These are phyloP conservation scores for Caiman crocodilus DNA, from an alignment of 2,797 vertebrate genomes.

Conservation along the genomic window DNA sequence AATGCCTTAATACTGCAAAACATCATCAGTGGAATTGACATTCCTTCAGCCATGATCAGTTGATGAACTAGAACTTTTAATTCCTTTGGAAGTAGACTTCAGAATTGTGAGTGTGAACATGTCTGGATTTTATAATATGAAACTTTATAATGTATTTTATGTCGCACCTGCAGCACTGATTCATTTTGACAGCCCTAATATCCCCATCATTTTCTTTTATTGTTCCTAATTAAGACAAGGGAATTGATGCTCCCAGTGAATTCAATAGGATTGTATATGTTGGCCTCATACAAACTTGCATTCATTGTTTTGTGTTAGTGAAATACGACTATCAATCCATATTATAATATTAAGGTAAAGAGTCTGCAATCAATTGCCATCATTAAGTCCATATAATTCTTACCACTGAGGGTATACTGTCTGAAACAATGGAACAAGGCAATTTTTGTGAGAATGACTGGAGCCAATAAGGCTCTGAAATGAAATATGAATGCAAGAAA, in stretches of 20 bases:
- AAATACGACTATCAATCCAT: not conserved
- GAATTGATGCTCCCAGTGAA: constrained; percentile 26
- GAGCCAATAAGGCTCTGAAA: not conserved
- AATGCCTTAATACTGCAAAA: not conserved
- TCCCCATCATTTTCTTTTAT: constrained; percentile 1
- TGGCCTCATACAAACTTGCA: not conserved
- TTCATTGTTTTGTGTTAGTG: not conserved
- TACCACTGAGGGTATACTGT: not conserved
- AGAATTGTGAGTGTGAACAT: not conserved
- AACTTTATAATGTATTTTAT: not conserved
- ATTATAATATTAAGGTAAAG: not conserved
- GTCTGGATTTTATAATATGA: not conserved
- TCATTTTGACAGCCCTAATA: constrained; percentile 51
- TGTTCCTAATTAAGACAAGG: not conserved
- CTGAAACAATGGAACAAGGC: not conserved
- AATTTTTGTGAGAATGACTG: not conserved
- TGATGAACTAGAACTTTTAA: constrained; percentile 28
- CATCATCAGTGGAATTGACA: not conserved
- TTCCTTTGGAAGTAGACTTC: not conserved
- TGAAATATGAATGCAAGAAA: not conserved
- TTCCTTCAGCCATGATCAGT: constrained; percentile 10
- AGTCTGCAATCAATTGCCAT: constrained; percentile 3
- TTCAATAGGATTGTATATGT: not conserved
- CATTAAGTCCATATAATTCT: not conserved
- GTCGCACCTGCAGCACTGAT: constrained; percentile 8